Percentiles rank a stretch among this genome's conserved stretches.
Evolutionary conservation across 2,113 vertebrate genomes (phyloP).

Genomic region (Fukomys damarensis): DNA sequence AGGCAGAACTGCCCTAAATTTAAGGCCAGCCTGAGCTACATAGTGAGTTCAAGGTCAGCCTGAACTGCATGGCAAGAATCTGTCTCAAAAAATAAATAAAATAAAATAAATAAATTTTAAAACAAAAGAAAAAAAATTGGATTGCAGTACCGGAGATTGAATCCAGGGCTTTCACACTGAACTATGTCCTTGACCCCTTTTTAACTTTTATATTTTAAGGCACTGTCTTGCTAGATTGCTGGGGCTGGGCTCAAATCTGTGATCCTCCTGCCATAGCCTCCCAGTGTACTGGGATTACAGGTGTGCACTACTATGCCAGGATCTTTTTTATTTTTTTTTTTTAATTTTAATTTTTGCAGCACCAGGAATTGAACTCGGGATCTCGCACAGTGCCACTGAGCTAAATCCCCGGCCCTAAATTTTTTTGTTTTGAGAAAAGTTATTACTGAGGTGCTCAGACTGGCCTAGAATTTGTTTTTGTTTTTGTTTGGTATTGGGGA

Average conservation of each 20-base stretch:
- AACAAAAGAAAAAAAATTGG: no score
- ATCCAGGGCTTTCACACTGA: not conserved
- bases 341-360: no score
- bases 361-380: no score
- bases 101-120: no score
- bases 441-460: not conserved
- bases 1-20: not conserved
- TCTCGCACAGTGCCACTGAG: no score
- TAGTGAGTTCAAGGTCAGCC: not conserved
- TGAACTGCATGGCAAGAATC: no score
- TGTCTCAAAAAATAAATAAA: not conserved
- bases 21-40: not conserved
- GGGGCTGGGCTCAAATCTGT: not conserved
- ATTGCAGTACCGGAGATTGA: not conserved
- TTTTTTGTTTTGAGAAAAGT: not conserved
- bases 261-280: not conserved
- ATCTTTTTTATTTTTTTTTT: no score
- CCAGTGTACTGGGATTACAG: not conserved
- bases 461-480: not conserved
- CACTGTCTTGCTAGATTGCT: not conserved
- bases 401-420: no score
- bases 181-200: not conserved
- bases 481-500: no score
- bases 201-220: not conserved
- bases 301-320: not conserved